Base-by-base conservation (phyloP, 2,797 vertebrate genomes). In the Lophotriccus pileatus region DNA sequence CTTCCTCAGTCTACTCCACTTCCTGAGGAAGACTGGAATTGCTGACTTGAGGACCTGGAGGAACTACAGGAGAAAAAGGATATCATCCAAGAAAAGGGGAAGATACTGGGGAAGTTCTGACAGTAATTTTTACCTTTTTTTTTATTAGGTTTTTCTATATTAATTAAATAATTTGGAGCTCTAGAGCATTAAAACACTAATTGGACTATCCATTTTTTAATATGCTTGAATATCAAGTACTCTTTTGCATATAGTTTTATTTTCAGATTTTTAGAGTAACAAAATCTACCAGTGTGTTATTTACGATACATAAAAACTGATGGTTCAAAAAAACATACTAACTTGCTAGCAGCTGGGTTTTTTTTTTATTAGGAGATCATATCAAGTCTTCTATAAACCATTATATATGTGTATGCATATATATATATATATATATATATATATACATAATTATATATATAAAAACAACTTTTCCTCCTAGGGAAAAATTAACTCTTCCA, bases 1-100 rank as follows among this genome's bases (percentile, higher is more conserved):
- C 3, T 27, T 81, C 8, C 27, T 64, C 5, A 6, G 7, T 62
- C 28, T 23, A 30, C 3, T 7, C 2, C 2, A 1, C 18, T 32
- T 69, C 5, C 9, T 22, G 17, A 80, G 20, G 32, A 67, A 44
- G 9, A n/a, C 6, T 24, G 49, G 50, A 41, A 55, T 4, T 16
- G 7, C 23, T 74, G 46, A 43, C 23, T 18, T 50, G 34, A 60
- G n/a, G 24, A 64, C 9, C 6, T 7, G 25, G 28, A 60, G 2
- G 7, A 3, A 47, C 10, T 34, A 11, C 32, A 21, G 18, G 1
- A 77, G 20, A 59, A 14, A 14, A 76, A 53, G 37, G 16, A 8
- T 49, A 30, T 2, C 12, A 36, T 9, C 24, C 1, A 12, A 37
- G 30, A 23, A 73, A 77, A 49, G 8, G 14, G 3, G 7, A 80